A percentile compares a stretch with the other conserved stretches of the same genome.
Conservation (phyloP, 2,888 invertebrate species). For the Aporophyla nigra region DNA sequence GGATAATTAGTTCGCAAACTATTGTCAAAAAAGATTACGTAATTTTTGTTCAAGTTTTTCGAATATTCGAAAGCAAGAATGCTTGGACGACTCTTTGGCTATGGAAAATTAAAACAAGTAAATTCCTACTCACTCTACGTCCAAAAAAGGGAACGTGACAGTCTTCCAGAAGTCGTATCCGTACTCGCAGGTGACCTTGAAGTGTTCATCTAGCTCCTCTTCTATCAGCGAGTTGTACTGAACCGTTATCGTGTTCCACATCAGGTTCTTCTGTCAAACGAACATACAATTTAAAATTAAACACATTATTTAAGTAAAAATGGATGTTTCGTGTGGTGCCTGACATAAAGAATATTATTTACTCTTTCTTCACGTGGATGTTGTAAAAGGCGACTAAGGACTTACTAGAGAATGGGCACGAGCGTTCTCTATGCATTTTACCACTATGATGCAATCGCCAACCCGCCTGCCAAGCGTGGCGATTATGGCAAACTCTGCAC, state of each 20-base stretch:
- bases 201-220: conserved; percentile 98
- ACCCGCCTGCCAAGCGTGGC: too few species aligned
- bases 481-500: too few species aligned
- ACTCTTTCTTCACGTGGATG: too few species aligned
- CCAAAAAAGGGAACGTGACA: conserved; percentile 97
- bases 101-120: background rate
- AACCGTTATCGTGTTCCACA: conserved; percentile 99
- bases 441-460: too few species aligned
- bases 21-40: too few species aligned
- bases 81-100: background rate
- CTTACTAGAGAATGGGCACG: too few species aligned
- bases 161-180: conserved; percentile 99
- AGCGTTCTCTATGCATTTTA: too few species aligned
- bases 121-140: conserved; percentile 95
- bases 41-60: too few species aligned
- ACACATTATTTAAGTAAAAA: background rate
- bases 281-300: conserved; percentile 1
- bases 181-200: conserved; percentile 98
- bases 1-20: too few species aligned
- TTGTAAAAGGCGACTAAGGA: too few species aligned
- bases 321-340: background rate
- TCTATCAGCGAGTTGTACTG: conserved; percentile 98
- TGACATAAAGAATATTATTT: too few species aligned
- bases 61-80: background rate
- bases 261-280: conserved; percentile 95